Base-by-base conservation (phyloP, 2,113 vertebrate genomes). In the Chaenocephalus aceratus region DNA sequence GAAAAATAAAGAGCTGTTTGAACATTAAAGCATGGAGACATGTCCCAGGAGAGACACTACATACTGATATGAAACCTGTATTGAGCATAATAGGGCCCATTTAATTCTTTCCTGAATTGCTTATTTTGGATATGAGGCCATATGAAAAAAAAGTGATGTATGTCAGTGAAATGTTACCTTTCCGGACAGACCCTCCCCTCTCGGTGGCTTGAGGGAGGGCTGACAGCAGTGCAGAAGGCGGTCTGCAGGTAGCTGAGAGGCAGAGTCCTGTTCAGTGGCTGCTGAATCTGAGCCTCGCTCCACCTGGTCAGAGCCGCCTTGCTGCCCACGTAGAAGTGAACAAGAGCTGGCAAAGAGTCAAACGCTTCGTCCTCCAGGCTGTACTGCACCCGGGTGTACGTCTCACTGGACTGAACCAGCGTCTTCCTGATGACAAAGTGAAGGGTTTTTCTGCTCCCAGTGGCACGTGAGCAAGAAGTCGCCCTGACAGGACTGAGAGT, bases 351-450 rank as follows among this genome's bases (percentile, higher is more conserved):
- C 54, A 99, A 84, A 0, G 97, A 96, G 83, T 97, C 95, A 0
- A 98, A 99, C 79, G 95, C 95, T 88, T 98, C 96, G 14, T 92
- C 95, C 89, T 97, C 97, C 0, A 99, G 96, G 83, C 96, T 92
- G 92, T 96, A 98, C 89, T 95, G 96, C 65, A 96, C 83, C 0
- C 92, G 95, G 5, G 70, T 80, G 67, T 64, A 76, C 53, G 93
- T 91, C n/a, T 97, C 95, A 0, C 93, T 85, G 4, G 96, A 94
- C 86, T 95, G 96, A 48, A 97, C 94, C 1, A 94, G 93, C 66
- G 92, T 94, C 87, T 95, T 97, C 94, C 95, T 96, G 93, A 98
- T 95, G 85, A 96, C 95, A 91, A 98, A 97, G 85, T 98, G 97
- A 58, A 97, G 91, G 0, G 95, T 93, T 64, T 64, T 96, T 95